phyloP scores from a whole-genome alignment of 2,113 vertebrate genomes.

The Chiloscyllium plagiosum region DNA sequence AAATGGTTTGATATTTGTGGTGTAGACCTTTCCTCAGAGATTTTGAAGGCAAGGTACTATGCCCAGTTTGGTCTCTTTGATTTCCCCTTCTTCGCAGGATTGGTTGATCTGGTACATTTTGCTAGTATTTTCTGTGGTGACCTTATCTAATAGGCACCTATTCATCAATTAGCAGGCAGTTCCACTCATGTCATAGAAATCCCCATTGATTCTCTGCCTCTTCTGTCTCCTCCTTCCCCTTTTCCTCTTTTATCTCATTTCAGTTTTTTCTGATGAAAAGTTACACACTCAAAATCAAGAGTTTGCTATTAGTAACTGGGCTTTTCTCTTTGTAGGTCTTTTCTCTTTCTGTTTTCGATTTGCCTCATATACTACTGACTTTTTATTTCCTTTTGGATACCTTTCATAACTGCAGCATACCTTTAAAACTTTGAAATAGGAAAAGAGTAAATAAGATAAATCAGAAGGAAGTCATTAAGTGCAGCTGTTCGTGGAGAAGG shows the following conservation, averaged over 20 bases:
- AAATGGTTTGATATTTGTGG: neutral
- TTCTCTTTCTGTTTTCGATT: neutral
- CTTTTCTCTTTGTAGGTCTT: neutral
- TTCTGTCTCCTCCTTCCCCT: neutral
- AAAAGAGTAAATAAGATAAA: neutral
- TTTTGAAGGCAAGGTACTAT: neutral
- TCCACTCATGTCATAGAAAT: neutral
- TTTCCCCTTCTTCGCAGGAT: neutral
- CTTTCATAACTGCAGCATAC: neutral
- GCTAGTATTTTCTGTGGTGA: neutral
- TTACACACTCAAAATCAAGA: neutral
- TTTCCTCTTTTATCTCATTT: neutral
- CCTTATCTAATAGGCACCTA: neutral
- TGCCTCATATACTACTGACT: neutral
- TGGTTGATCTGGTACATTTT: neutral
- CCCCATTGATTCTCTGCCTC: neutral
- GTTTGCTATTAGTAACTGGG: neutral
- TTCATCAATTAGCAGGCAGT: neutral
- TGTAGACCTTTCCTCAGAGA: neutral
- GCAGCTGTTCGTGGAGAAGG: neutral
- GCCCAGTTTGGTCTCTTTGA: neutral
- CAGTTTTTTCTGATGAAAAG: neutral
- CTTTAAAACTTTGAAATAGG: neutral
- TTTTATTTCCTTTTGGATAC: neutral
- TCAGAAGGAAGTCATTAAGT: neutral